phyloP scores from a whole-genome alignment of 2,113 vertebrate species.

The Sardina pilchardus region DNA sequence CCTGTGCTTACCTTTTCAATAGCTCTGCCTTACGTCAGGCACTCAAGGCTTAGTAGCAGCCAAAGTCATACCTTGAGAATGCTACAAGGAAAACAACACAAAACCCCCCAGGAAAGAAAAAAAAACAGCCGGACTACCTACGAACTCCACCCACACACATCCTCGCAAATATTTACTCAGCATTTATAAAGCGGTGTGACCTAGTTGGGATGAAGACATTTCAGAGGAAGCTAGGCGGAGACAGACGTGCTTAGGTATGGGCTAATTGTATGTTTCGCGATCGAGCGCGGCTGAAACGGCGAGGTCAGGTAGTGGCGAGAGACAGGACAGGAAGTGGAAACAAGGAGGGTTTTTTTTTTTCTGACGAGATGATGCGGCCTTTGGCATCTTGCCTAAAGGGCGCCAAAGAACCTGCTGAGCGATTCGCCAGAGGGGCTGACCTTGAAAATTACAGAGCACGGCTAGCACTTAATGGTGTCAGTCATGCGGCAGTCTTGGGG shows the following conservation, averaged over 20 bases:
- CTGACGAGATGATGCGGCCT: not conserved
- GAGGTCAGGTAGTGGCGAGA: not conserved
- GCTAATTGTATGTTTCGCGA: not conserved
- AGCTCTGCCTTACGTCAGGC: not conserved
- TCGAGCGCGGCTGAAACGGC: not conserved
- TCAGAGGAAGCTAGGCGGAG: not conserved
- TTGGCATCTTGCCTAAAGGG: not conserved
- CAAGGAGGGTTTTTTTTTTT: too few species aligned
- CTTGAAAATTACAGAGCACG: conserved; percentile 1
- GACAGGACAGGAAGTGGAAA: not conserved
- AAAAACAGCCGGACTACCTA: not conserved
- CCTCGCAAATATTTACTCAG: not conserved
- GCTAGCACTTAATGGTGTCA: not conserved
- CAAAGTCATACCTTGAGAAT: not conserved
- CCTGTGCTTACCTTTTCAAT: not conserved
- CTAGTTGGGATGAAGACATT: not conserved
- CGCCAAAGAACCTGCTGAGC: not conserved
- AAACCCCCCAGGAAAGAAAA: not conserved
- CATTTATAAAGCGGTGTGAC: not conserved
- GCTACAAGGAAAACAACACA: not conserved
- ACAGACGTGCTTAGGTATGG: not conserved
- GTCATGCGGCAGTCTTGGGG: not conserved
- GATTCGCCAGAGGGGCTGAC: not conserved
- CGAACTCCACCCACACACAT: not conserved
- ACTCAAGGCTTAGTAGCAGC: not conserved